Percentiles rank a stretch among this genome's conserved stretches.
phyloP scores from a whole-genome alignment of 30 jellyfish, hydroid and myxozoan species.

The Aurelia aurita complex sp. Pacific region DNA sequence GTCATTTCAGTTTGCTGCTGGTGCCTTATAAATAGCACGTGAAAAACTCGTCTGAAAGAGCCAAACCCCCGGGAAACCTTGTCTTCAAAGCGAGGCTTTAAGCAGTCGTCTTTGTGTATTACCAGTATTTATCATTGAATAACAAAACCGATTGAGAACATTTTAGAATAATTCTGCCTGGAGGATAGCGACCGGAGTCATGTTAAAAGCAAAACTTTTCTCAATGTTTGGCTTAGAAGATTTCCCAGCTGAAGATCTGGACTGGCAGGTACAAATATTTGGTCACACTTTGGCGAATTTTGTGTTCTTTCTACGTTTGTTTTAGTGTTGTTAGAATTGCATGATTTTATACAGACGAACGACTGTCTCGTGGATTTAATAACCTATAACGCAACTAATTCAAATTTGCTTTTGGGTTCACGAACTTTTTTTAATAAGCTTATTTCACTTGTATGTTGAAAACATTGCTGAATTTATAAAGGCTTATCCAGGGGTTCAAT shows the following conservation, averaged over 20 bases:
- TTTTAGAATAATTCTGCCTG: slow-evolving; percentile 6
- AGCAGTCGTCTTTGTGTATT: slow-evolving; percentile 1
- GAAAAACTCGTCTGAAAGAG: too few species aligned
- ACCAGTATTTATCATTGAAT: slow-evolving; percentile 3
- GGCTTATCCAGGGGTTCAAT: too few species aligned
- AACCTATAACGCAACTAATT: too few species aligned
- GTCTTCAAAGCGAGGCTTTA: slow-evolving; percentile 51
- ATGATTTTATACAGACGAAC: neutral
- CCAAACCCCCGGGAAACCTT: slow-evolving; percentile 34
- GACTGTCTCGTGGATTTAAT: too few species aligned
- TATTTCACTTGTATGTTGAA: too few species aligned
- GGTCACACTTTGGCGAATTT: too few species aligned
- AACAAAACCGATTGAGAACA: too few species aligned
- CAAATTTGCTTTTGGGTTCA: too few species aligned
- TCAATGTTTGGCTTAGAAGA: slow-evolving; percentile 58
- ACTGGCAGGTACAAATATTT: slow-evolving; percentile 43
- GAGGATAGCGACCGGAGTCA: slow-evolving; percentile 5
- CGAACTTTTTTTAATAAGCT: too few species aligned
- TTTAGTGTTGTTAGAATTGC: neutral
- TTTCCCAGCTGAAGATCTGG: slow-evolving; percentile 55
- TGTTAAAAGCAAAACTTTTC: slow-evolving; percentile 43
- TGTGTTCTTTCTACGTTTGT: neutral
- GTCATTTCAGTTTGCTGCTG: too few species aligned
- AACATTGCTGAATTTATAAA: too few species aligned
- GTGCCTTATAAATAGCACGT: too few species aligned